A percentile compares a stretch with the other conserved stretches of the same genome.
These are phyloP conservation scores for Pampusana beccarii DNA, from an alignment of 2,113 vertebrate genomes.

Conservation along the genomic window DNA sequence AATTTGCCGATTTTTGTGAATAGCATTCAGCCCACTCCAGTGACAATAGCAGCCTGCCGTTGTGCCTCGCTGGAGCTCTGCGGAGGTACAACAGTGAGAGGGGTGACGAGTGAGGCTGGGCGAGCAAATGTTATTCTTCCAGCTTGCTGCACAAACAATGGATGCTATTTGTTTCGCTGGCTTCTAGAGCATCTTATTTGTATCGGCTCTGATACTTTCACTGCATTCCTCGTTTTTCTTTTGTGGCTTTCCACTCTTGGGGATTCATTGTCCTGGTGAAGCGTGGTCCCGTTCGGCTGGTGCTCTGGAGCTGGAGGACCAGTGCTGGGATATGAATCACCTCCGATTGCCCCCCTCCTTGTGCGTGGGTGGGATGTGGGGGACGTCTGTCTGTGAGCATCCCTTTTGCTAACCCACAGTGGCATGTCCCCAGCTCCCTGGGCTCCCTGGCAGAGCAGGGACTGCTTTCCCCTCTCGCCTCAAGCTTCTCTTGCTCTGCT, in stretches of 20 bases:
- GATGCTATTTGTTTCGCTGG: slow-evolving; percentile 53
- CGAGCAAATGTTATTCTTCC: slow-evolving; percentile 67
- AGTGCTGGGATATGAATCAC: neutral
- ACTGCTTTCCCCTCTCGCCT: neutral
- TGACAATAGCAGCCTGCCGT: slow-evolving; percentile 57
- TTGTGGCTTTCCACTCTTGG: slow-evolving; percentile 2
- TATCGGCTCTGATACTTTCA: neutral
- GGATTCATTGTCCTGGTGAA: neutral
- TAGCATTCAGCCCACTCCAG: slow-evolving; percentile 53
- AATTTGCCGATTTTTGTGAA: slow-evolving; percentile 66
- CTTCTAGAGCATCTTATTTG: slow-evolving; percentile 37
- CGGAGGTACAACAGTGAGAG: slow-evolving; percentile 32
- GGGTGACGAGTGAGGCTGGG: slow-evolving; percentile 20
- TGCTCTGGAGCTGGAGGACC: neutral
- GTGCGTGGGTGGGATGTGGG: neutral
- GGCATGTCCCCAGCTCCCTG: neutral
- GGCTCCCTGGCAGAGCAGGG: neutral
- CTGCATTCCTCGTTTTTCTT: neutral
- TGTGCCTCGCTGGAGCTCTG: slow-evolving; percentile 4
- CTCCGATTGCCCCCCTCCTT: neutral
- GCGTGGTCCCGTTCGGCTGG: neutral
- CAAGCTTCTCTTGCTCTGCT: slow-evolving; percentile 9
- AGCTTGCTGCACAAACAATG: slow-evolving; percentile 66
- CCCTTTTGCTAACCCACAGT: neutral
- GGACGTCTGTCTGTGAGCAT: neutral